Conservation (phyloP, 2,797 vertebrate genomes). For the Chromobotia macracanthus region DNA sequence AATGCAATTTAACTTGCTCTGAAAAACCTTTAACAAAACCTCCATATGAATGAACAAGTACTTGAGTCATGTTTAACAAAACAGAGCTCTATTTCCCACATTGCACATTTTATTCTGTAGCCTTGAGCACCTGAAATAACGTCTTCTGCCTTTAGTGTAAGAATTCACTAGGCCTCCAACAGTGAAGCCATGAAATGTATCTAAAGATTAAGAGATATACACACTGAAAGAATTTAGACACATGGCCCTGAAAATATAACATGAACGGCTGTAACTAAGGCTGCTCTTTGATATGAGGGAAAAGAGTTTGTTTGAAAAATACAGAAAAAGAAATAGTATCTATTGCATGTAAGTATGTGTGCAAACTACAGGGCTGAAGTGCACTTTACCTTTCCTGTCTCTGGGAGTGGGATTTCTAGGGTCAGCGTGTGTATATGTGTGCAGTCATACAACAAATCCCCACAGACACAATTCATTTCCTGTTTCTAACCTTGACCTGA, state of each 20-base stretch:
- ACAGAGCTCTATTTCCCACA: neutral
- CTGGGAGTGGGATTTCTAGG: conserved; percentile 14
- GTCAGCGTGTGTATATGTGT: conserved; percentile 31
- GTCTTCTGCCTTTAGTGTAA: conserved; percentile 22
- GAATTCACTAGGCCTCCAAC: conserved; percentile 19
- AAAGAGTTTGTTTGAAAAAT: too few relatives aligned
- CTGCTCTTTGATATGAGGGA: conserved; percentile 3
- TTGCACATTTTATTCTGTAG: neutral
- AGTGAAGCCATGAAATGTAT: conserved; percentile 45
- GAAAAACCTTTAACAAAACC: conserved; percentile 15
- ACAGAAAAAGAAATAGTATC: neutral
- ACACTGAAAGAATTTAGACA: conserved; percentile 29
- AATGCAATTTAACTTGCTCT: neutral
- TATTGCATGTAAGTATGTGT: conserved; percentile 40
- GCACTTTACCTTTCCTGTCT: conserved; percentile 18
- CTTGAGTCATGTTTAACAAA: conserved; percentile 26
- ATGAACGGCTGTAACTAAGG: neutral
- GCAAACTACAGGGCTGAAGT: conserved; percentile 23
- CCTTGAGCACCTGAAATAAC: conserved; percentile 43
- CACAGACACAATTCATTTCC: conserved; percentile 77
- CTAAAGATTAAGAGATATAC: conserved; percentile 38
- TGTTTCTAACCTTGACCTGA: conserved; percentile 80
- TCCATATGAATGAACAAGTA: conserved; percentile 25
- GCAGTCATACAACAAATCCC: conserved; percentile 72
- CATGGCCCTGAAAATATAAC: conserved; percentile 24